A percentile compares a stretch with the other conserved stretches of the same genome.
These are phyloP conservation scores for Taxidea taxus DNA, from an alignment of 2,113 vertebrate genomes.

Conservation along the genomic window DNA sequence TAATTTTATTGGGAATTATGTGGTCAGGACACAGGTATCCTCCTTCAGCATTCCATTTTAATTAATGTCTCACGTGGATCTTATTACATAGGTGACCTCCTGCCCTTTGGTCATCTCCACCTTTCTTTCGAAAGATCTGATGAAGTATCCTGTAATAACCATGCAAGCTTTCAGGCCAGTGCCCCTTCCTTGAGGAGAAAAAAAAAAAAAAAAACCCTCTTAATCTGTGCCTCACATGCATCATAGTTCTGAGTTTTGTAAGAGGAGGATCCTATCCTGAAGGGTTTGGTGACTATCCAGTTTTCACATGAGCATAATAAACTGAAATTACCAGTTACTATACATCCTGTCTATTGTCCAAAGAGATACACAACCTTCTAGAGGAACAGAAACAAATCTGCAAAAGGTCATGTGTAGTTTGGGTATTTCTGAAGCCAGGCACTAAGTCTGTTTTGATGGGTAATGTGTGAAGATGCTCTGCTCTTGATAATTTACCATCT, in stretches of 20 bases:
- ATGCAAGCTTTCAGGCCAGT: slow-evolving; percentile 4
- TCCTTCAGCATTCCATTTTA: slow-evolving; percentile 72
- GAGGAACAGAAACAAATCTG: slow-evolving; percentile 51
- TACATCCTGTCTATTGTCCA: slow-evolving; percentile 53
- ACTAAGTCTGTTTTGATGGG: slow-evolving; percentile 10
- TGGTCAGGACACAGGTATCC: slow-evolving; percentile 8
- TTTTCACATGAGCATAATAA: slow-evolving; percentile 71
- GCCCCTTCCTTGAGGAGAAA: slow-evolving; percentile 25
- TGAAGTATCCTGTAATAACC: slow-evolving; percentile 61
- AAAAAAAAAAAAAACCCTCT: background rate
- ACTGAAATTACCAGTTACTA: slow-evolving; percentile 63
- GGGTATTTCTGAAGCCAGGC: background rate
- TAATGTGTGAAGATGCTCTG: background rate
- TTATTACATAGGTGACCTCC: slow-evolving; percentile 68
- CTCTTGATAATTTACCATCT: slow-evolving; percentile 25
- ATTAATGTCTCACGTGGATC: slow-evolving; percentile 65
- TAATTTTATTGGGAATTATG: slow-evolving; percentile 50
- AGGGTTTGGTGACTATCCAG: slow-evolving; percentile 61
- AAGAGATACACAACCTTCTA: slow-evolving; percentile 27
- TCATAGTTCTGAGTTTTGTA: slow-evolving; percentile 66
- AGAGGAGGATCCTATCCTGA: slow-evolving; percentile 65
- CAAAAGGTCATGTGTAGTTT: background rate
- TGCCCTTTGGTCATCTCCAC: slow-evolving; percentile 72
- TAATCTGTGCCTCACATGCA: slow-evolving; percentile 59
- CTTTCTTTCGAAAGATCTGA: slow-evolving; percentile 74